phyloP scores from a whole-genome alignment of 2,797 vertebrate species.

The Semaprochilodus insignis region DNA sequence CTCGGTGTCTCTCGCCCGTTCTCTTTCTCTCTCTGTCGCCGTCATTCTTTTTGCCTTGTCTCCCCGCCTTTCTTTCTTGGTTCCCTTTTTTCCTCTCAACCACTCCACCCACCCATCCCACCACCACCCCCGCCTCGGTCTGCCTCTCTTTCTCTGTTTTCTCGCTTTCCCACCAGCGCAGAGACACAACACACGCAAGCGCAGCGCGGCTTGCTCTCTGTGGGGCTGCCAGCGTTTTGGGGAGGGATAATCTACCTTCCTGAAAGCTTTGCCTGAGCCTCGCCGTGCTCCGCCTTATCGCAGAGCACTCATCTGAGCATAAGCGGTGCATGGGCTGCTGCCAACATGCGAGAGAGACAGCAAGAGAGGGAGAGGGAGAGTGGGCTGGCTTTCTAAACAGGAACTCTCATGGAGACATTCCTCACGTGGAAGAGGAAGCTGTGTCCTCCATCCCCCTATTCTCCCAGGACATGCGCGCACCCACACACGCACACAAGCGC shows the following conservation, averaged over 20 bases:
- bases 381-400: slow-evolving; percentile 77
- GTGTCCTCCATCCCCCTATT: slow-evolving; percentile 67
- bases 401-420: slow-evolving; percentile 81
- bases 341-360: slow-evolving; percentile 68
- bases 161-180: slow-evolving; percentile 22
- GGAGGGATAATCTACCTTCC: slow-evolving; percentile 81
- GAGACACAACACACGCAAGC: slow-evolving; percentile 33
- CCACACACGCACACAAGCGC: slow-evolving; percentile 32
- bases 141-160: slow-evolving; percentile 43
- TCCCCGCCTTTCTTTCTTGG: slow-evolving; percentile 61
- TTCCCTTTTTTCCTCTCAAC: slow-evolving; percentile 12
- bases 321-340: slow-evolving; percentile 77
- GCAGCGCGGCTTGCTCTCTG: slow-evolving; percentile 62
- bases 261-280: slow-evolving; percentile 73
- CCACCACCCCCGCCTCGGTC: not conserved
- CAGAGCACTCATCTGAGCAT: slow-evolving; percentile 63
- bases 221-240: slow-evolving; percentile 73
- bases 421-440: slow-evolving; percentile 74
- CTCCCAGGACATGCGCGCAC: slow-evolving; percentile 53
- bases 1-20: slow-evolving; percentile 30
- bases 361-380: slow-evolving; percentile 42
- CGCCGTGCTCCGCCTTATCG: slow-evolving; percentile 72
- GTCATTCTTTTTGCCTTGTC: slow-evolving; percentile 57
- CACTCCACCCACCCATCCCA: slow-evolving; percentile 6
- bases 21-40: slow-evolving; percentile 20